Evolutionary conservation across 2,113 vertebrate species (phyloP).

Genomic region (Cacatua alba): DNA sequence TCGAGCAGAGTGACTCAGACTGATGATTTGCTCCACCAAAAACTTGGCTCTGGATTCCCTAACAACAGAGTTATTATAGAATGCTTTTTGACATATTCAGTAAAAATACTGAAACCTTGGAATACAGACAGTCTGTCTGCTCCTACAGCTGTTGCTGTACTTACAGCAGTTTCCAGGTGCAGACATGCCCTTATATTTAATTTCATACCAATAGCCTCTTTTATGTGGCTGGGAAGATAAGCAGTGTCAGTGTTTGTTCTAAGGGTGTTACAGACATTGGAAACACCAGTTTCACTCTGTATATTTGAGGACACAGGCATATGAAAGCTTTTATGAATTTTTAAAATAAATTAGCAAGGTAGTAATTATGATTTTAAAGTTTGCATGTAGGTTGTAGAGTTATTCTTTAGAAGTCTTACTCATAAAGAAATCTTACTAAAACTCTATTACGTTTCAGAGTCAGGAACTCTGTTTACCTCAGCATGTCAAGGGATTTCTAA

Average conservation of each 20-base stretch:
- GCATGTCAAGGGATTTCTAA: not conserved
- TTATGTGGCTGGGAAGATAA: not conserved
- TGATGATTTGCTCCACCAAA: not conserved
- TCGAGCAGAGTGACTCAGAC: not conserved
- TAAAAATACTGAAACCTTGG: not conserved
- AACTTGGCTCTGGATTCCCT: not conserved
- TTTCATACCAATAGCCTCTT: not conserved
- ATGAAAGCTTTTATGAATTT: not conserved
- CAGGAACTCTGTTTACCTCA: not conserved
- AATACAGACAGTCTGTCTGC: not conserved
- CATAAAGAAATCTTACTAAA: not conserved
- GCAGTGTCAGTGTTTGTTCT: not conserved
- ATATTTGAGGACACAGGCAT: not conserved
- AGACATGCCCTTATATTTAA: not conserved
- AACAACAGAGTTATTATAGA: not conserved
- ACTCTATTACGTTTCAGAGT: not conserved
- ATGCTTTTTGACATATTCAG: not conserved
- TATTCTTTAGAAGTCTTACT: not conserved
- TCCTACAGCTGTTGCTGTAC: not conserved
- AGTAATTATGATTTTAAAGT: not conserved
- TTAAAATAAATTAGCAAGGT: not conserved
- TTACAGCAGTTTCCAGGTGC: not conserved
- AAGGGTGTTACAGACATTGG: not conserved
- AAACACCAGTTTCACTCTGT: not conserved
- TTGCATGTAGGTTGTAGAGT: not conserved